These are phyloP conservation scores for Athalia circularis DNA, from an alignment of 2,888 invertebrate species.

Conservation along the genomic window DNA sequence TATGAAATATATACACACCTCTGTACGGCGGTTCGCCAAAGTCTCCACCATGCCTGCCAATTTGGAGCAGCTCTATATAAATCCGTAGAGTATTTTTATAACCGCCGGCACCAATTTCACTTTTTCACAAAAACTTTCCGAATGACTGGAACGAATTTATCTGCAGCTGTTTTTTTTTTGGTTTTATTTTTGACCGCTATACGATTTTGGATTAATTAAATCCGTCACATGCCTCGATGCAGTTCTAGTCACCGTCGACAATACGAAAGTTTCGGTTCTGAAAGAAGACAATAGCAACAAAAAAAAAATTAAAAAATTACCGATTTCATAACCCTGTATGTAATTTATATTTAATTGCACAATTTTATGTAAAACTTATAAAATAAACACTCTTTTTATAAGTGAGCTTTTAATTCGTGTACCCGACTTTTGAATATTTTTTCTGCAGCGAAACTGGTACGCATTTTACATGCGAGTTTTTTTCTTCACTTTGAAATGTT, in stretches of 20 bases:
- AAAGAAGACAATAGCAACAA: background rate
- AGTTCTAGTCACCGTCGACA: background rate
- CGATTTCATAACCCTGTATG: too few species aligned
- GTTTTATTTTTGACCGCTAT: background rate
- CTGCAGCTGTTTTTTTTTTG: background rate
- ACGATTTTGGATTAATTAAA: background rate
- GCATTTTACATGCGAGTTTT: too few species aligned
- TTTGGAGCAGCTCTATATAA: background rate
- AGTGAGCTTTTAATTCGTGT: too few species aligned
- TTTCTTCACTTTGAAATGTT: too few species aligned
- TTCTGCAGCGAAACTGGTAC: too few species aligned
- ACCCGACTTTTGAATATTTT: too few species aligned
- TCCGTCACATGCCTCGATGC: slow-evolving; percentile 29
- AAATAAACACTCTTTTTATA: too few species aligned
- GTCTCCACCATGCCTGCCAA: slow-evolving; percentile 24
- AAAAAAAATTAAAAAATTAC: background rate
- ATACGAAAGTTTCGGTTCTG: background rate
- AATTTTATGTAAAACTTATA: too few species aligned
- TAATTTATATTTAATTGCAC: too few species aligned
- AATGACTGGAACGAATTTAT: background rate
- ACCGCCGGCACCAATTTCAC: too few species aligned
- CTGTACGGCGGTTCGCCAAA: slow-evolving; percentile 9
- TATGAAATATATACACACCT: slow-evolving; percentile 1
- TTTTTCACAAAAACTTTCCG: too few species aligned
- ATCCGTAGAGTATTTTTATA: too few species aligned